These are phyloP conservation scores for Sebastes umbrosus DNA, from an alignment of 2,797 vertebrate genomes.

Conservation along the genomic window DNA sequence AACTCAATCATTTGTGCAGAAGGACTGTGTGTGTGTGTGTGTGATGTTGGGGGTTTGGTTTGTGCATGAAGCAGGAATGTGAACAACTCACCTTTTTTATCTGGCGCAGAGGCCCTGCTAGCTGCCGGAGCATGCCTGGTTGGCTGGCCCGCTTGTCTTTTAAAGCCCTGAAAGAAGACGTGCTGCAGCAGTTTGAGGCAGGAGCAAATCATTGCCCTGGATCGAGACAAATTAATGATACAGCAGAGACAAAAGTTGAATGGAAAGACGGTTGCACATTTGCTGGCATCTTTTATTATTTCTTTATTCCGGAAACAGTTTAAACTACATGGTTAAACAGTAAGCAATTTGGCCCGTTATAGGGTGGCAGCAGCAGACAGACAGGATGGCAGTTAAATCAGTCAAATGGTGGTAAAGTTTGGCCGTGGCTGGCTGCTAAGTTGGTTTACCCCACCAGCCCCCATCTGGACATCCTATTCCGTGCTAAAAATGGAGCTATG, in stretches of 20 bases:
- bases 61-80: constrained; percentile 85
- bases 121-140: constrained; percentile 76
- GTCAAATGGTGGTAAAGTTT: constrained; percentile 37
- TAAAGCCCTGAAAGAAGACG: constrained; percentile 46
- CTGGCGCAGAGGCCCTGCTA: constrained; percentile 70
- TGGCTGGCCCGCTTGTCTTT: constrained; percentile 57
- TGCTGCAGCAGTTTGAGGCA: constrained; percentile 33
- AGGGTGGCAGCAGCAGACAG: constrained; percentile 4
- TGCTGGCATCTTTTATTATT: neutral
- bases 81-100: constrained; percentile 81
- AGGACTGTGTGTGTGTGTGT: constrained; percentile 21
- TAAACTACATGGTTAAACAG: neutral
- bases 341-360: neutral
- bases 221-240: constrained; percentile 40
- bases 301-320: neutral
- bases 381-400: constrained; percentile 36
- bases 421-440: constrained; percentile 14
- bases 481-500: constrained; percentile 24
- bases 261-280: neutral
- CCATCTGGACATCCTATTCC: constrained; percentile 45
- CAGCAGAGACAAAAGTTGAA: neutral
- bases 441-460: constrained; percentile 33
- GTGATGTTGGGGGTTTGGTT: constrained; percentile 78
- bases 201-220: constrained; percentile 11
- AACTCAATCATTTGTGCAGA: constrained; percentile 57